Conservation (phyloP, 2,113 vertebrate genomes). For the Misgurnus mizolepis region DNA sequence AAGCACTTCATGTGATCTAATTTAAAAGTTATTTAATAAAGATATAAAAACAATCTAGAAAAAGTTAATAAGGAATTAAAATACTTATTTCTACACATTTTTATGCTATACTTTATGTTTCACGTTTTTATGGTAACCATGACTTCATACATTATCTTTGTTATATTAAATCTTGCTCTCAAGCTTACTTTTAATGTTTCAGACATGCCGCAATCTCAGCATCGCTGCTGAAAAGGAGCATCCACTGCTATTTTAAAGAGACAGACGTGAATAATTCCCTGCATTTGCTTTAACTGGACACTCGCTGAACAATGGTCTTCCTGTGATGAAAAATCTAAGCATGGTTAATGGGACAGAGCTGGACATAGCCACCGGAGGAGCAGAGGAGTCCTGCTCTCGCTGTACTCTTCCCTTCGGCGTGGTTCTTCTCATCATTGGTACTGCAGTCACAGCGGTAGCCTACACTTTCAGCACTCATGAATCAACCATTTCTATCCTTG, state of each 20-base stretch:
- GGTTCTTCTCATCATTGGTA: conserved; percentile 83
- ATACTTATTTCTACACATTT: too few relatives aligned
- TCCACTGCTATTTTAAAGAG: background rate
- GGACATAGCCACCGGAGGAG: conserved; percentile 83
- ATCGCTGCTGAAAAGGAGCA: background rate
- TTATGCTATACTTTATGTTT: too few relatives aligned
- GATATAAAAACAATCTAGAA: too few relatives aligned
- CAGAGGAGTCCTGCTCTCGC: conserved; percentile 87
- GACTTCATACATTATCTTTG: too few relatives aligned
- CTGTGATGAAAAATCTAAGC: conserved; percentile 70
- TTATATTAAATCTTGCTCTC: too few relatives aligned
- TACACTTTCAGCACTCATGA: conserved; percentile 91
- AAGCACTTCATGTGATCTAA: too few relatives aligned
- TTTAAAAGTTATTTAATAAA: too few relatives aligned
- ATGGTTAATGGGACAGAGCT: conserved; percentile 84
- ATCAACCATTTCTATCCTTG: conserved; percentile 87
- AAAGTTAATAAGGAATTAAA: too few relatives aligned
- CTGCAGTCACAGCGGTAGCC: conserved; percentile 84
- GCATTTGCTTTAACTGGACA: background rate
- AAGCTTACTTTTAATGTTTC: too few relatives aligned
- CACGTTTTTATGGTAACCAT: too few relatives aligned
- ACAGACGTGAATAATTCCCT: background rate
- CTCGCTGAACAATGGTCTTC: conserved; percentile 57
- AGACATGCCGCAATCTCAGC: background rate
- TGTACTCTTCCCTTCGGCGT: conserved; percentile 86